Conservation (phyloP, 1,140 invertebrate genomes). For the Drosophila orena region DNA sequence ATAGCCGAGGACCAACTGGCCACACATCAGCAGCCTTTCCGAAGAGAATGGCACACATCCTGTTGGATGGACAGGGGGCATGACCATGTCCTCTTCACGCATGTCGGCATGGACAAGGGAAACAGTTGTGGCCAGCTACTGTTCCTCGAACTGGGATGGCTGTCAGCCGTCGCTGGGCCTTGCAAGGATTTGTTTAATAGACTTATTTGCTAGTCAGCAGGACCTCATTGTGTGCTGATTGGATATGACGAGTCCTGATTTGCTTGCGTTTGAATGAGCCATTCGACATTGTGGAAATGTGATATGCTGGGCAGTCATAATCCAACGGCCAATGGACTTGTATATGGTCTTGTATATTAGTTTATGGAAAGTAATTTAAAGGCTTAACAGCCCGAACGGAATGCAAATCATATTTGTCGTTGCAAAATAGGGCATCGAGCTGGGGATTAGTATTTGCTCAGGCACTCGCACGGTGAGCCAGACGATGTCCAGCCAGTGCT, state of each 20-base stretch:
- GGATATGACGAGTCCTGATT: conserved; percentile 66
- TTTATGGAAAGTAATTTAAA: conserved; percentile 40
- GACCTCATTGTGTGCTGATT: conserved; percentile 59
- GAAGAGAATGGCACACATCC: conserved; percentile 30
- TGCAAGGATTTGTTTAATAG: conserved; percentile 58
- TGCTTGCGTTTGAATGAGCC: conserved; percentile 6
- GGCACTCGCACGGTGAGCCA: conserved; percentile 17
- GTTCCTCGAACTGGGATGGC: not conserved
- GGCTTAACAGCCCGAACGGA: conserved; percentile 21
- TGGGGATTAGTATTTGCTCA: conserved; percentile 29
- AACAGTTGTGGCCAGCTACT: conserved; percentile 37
- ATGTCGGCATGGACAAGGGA: conserved; percentile 13
- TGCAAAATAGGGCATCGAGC: conserved; percentile 10
- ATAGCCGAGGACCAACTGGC: conserved; percentile 1
- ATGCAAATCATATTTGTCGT: conserved; percentile 22
- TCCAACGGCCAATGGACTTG: conserved; percentile 20
- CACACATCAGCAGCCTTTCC: conserved; percentile 30
- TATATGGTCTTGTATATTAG: conserved; percentile 14
- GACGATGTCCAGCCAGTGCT: conserved; percentile 13
- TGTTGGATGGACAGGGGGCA: conserved; percentile 5
- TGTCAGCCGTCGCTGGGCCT: not conserved
- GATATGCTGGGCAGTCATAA: conserved; percentile 15
- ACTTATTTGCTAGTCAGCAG: conserved; percentile 42
- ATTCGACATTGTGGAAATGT: conserved; percentile 13
- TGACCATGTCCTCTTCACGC: conserved; percentile 38